Conservation (phyloP, 2,888 invertebrate species). For the Galeruca laticollis region DNA sequence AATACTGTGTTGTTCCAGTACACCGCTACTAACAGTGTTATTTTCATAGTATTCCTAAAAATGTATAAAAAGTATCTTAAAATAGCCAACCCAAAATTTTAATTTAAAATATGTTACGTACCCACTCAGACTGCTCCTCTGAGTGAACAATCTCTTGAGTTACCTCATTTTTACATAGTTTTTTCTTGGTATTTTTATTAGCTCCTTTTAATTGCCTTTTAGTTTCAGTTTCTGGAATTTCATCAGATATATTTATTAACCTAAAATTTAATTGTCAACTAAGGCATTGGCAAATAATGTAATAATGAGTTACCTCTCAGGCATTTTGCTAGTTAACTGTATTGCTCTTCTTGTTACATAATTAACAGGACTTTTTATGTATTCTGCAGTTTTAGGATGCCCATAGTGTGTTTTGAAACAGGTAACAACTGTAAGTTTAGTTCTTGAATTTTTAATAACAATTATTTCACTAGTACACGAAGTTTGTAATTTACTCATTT, state of each 20-base stretch:
- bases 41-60: too few species aligned
- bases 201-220: too few species aligned
- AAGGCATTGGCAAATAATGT: too few species aligned
- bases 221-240: background rate
- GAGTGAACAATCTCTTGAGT: background rate
- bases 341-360: background rate
- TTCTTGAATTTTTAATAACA: constrained; percentile 7
- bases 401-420: constrained; percentile 17
- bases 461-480: constrained; percentile 12
- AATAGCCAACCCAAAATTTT: background rate
- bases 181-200: background rate
- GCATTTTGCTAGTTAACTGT: constrained; percentile 5
- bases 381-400: background rate
- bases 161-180: background rate
- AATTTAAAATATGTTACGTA: background rate
- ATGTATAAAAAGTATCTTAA: background rate
- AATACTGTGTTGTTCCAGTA: too few species aligned
- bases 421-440: constrained; percentile 3
- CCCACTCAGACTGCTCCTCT: background rate
- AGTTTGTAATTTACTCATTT: background rate
- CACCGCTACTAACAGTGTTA: too few species aligned
- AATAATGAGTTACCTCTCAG: background rate
- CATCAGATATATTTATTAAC: background rate
- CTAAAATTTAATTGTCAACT: background rate
- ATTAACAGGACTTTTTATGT: background rate